These are phyloP conservation scores for Probosciger aterrimus DNA, from an alignment of 2,113 vertebrate species.

Conservation along the genomic window DNA sequence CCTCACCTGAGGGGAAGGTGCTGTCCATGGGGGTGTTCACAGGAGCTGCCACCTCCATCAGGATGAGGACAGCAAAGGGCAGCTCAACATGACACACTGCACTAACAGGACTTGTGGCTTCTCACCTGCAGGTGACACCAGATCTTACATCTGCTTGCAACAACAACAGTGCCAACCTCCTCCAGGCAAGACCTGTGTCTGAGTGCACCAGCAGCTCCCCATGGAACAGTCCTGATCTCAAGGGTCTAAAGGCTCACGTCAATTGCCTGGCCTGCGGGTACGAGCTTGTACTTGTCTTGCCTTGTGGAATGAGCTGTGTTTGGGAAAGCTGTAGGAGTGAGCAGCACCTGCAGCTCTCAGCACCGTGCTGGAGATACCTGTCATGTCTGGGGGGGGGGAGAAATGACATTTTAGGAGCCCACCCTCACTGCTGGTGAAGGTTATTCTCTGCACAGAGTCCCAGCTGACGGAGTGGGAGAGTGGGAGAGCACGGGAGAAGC, in stretches of 20 bases:
- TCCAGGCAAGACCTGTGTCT: neutral
- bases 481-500: neutral
- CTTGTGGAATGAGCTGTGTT: neutral
- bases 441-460: neutral
- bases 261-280: neutral
- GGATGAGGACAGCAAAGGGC: neutral
- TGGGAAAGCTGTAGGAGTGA: neutral
- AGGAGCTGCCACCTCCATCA: neutral
- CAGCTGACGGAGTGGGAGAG: neutral
- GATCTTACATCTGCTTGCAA: neutral
- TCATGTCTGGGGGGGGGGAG: neutral
- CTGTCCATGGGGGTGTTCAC: neutral
- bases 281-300: neutral
- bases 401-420: neutral
- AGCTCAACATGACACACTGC: rapidly evolving
- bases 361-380: neutral
- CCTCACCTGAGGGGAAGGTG: neutral
- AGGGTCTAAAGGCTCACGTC: neutral
- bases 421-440: neutral
- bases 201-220: neutral
- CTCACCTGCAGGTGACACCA: neutral
- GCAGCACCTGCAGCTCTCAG: neutral
- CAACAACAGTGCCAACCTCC: neutral
- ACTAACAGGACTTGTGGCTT: neutral
- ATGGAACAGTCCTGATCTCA: neutral